phyloP scores from a whole-genome alignment of 2,888 invertebrate species.

The Venusia cambrica region DNA sequence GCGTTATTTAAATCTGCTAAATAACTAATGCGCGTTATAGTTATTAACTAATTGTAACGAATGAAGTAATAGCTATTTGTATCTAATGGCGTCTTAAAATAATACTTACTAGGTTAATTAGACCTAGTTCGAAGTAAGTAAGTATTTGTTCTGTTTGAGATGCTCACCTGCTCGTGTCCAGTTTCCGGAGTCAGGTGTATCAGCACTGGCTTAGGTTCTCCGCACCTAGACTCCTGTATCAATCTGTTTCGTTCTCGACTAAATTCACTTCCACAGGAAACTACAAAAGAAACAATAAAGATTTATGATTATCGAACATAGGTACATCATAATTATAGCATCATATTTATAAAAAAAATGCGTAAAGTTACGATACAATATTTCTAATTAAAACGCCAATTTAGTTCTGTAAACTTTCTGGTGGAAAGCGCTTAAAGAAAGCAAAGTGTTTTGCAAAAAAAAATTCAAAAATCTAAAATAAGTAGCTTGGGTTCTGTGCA shows the following conservation, averaged over 20 bases:
- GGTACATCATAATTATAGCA: too few species aligned
- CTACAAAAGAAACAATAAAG: too few species aligned
- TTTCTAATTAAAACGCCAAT: too few species aligned
- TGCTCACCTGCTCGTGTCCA: conserved; percentile 60
- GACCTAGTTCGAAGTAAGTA: neutral
- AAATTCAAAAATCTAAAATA: too few species aligned
- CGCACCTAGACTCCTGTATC: conserved; percentile 63
- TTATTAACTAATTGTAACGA: conserved; percentile 9
- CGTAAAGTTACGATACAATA: too few species aligned
- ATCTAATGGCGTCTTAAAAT: conserved; percentile 9
- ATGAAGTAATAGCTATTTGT: conserved; percentile 1
- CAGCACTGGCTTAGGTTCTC: conserved; percentile 66
- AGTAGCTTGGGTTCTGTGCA: too few species aligned
- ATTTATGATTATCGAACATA: too few species aligned
- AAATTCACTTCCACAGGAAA: conserved; percentile 52
- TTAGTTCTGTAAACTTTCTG: too few species aligned
- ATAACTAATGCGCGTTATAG: conserved; percentile 3
- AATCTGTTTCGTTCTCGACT: conserved; percentile 51
- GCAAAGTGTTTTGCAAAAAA: too few species aligned
- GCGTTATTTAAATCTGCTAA: conserved; percentile 17
- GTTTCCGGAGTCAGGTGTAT: conserved; percentile 51
- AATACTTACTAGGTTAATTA: conserved; percentile 11
- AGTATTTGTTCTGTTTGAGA: conserved; percentile 6
- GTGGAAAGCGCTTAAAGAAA: too few species aligned
- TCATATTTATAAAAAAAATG: too few species aligned